Conservation (phyloP, 2,113 vertebrate species). For the Prionailurus bengalensis region DNA sequence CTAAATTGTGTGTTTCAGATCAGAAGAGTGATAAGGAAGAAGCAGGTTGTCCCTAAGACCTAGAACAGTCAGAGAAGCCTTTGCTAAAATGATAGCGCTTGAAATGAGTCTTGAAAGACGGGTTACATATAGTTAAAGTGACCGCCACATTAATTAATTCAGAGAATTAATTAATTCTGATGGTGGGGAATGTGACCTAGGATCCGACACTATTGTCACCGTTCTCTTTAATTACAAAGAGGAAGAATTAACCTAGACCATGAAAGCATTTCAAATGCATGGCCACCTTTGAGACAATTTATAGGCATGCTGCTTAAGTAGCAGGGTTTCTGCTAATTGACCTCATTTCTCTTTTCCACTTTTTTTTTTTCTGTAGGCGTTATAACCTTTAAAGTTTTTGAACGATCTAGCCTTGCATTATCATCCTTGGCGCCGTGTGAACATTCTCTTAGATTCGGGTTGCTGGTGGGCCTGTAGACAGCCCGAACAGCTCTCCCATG, state of each 20-base stretch:
- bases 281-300: constrained; percentile 52
- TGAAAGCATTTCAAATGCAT: background rate
- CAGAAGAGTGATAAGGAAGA: background rate
- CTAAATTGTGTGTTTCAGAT: background rate
- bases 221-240: constrained; percentile 61
- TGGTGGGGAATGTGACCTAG: constrained; percentile 51
- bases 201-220: background rate
- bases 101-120: constrained; percentile 39
- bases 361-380: background rate
- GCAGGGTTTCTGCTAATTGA: constrained; percentile 31
- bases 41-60: background rate
- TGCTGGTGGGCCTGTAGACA: background rate
- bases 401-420: background rate
- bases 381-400: constrained; percentile 30
- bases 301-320: constrained; percentile 10
- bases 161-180: constrained; percentile 63
- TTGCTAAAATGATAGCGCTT: background rate
- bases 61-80: background rate
- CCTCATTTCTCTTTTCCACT: constrained; percentile 32
- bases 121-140: background rate
- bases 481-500: background rate
- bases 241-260: constrained; percentile 54
- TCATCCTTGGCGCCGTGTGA: background rate
- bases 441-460: background rate
- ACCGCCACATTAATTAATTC: constrained; percentile 42